Conservation (phyloP, 2,888 invertebrate genomes). For the Caenorhabditis imperialis region DNA sequence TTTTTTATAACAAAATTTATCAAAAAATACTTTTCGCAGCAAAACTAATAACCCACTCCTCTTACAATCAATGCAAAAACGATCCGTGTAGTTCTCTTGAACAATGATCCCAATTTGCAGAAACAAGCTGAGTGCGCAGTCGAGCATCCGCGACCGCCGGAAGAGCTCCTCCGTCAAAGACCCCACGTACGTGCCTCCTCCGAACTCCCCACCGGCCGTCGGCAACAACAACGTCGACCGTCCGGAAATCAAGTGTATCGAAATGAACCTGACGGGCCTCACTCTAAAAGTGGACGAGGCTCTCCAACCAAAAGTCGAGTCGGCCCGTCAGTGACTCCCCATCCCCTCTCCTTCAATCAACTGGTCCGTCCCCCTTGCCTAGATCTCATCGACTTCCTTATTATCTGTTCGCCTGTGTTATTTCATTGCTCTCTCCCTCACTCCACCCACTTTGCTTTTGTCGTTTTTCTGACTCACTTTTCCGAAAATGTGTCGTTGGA, state of each 20-base stretch:
- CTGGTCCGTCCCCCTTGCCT: no score
- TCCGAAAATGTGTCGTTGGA: no score
- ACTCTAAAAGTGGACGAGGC: constrained; percentile 46
- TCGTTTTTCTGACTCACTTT: no score
- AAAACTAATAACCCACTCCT: no score
- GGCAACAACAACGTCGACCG: constrained; percentile 44
- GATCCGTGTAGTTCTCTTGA: no score
- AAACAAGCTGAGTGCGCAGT: constrained; percentile 42
- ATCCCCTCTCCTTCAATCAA: neutral
- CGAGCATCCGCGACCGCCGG: constrained; percentile 67
- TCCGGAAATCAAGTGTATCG: constrained; percentile 55
- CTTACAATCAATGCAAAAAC: no score
- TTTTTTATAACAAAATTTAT: no score
- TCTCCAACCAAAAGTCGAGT: constrained; percentile 38
- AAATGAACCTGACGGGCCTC: constrained; percentile 50
- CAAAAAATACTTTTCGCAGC: no score
- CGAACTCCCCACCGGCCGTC: constrained; percentile 28
- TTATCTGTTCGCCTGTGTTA: constrained; percentile 45
- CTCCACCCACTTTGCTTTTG: no score
- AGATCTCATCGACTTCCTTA: neutral
- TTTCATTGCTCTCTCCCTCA: neutral
- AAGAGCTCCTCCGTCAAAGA: constrained; percentile 74
- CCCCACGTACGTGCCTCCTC: constrained; percentile 66
- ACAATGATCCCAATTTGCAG: constrained; percentile 6
- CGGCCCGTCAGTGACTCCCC: constrained; percentile 44